Percentiles rank a stretch among this genome's conserved stretches.
Conservation (phyloP, 2,113 vertebrate species). For the Climacteris rufus region DNA sequence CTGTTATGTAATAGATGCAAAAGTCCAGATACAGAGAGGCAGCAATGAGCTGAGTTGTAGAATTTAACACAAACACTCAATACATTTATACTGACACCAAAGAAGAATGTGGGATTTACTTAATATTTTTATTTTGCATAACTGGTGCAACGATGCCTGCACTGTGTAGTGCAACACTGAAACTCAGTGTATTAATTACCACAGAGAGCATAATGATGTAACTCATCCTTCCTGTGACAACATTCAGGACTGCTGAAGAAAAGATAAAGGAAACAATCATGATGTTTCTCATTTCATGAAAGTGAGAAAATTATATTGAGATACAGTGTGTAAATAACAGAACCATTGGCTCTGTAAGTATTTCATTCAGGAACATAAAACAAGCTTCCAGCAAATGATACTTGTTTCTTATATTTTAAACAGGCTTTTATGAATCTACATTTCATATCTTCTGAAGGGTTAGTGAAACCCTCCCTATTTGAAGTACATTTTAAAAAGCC, state of each 20-base stretch:
- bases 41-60: neutral
- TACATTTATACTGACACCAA: neutral
- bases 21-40: neutral
- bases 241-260: neutral
- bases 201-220: constrained; percentile 3
- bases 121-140: neutral
- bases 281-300: constrained; percentile 3
- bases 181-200: constrained; percentile 22
- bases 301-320: constrained; percentile 5
- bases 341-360: neutral
- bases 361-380: neutral
- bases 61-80: neutral
- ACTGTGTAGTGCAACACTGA: neutral
- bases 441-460: neutral
- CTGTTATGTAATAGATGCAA: neutral
- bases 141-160: neutral
- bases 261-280: constrained; percentile 27
- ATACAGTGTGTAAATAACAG: neutral
- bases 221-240: constrained; percentile 10
- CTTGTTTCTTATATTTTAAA: constrained; percentile 4
- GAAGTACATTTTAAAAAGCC: neutral
- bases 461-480: neutral
- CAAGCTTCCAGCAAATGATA: neutral
- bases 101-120: neutral
- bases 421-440: neutral